Evolutionary conservation across 2,797 vertebrate species (phyloP).

Genomic region (Saguinus oedipus): DNA sequence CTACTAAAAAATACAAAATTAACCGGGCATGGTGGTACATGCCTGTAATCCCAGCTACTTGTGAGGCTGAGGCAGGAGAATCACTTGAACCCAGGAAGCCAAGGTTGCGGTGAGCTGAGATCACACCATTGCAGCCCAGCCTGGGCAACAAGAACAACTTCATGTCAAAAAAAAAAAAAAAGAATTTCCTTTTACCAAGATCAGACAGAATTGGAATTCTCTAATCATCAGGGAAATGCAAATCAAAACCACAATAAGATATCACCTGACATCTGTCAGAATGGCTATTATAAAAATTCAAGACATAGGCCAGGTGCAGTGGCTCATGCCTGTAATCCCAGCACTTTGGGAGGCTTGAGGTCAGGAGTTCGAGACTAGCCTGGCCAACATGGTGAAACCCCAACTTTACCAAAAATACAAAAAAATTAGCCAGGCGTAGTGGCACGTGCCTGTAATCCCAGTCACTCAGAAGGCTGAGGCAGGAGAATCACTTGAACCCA

Average conservation of each 20-base stretch:
- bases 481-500: neutral
- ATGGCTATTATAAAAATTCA: neutral
- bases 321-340: neutral
- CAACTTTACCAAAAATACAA: neutral
- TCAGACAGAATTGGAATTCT: too few relatives aligned
- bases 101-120: neutral
- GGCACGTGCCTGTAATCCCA: fast-evolving
- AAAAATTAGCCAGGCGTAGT: neutral
- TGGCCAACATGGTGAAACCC: neutral
- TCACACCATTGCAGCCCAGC: neutral
- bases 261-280: neutral
- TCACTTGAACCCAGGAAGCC: neutral
- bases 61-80: neutral
- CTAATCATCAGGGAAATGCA: neutral
- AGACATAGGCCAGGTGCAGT: neutral
- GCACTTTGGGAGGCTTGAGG: neutral
- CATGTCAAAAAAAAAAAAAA: too few relatives aligned
- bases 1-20: neutral
- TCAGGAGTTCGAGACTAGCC: neutral
- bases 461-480: neutral
- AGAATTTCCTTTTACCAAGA: too few relatives aligned
- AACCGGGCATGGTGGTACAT: neutral
- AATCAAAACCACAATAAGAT: neutral
- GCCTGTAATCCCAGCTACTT: neutral
- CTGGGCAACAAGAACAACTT: too few relatives aligned